Evolutionary conservation across 1,140 invertebrate genomes (phyloP), one percentile per base, ranked within the genome.

Genomic region (Glossosoma conforme): DNA sequence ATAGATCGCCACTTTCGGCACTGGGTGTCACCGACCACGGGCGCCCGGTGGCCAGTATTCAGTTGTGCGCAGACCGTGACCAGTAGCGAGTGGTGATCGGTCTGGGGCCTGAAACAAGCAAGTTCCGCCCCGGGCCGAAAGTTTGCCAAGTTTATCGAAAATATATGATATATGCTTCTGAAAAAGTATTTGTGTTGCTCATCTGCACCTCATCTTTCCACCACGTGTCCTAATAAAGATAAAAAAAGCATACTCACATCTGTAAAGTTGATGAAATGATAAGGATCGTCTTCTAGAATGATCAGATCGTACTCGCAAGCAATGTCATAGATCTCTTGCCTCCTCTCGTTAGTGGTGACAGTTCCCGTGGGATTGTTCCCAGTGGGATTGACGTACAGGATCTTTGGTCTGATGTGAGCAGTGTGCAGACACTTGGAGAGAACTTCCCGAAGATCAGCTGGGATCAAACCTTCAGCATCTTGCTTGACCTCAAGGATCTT

Each of bases 251-350:
- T 21, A 49, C 59, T 63, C 46, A 69, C 70, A 5, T 70, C 69
- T 30, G 66, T 66, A 59, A 83, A 87, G 60, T 84, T 78, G 58
- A 88, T 67, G 62, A 82, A 86, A 56, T 79, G 85, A 62, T 87
- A 88, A 2, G 86, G 83, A 72, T 87, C 85, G 64, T 88, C 86
- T 63, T 88, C 86, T 2, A 88, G 61, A 52, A 88, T 86, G 2
- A 88, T 60, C 11, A 88, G 74, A 67, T 87, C 77, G 64, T 85
- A 86, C 56, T 83, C 72, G 61, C 78, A 81, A 32, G 83, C 82
- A 56, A 87, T 77, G 54, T 72, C 66, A 61, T 89, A 89, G 28
- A 87, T 83, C 65, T 83, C 77, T 50, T 78, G 72, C 48, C 82
- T 78, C 54, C 85, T 75, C 30, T 81, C 74, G 13, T 77, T 59